Conservation (phyloP, 2,113 vertebrate genomes). For the Chaetorhynchus papuensis region DNA sequence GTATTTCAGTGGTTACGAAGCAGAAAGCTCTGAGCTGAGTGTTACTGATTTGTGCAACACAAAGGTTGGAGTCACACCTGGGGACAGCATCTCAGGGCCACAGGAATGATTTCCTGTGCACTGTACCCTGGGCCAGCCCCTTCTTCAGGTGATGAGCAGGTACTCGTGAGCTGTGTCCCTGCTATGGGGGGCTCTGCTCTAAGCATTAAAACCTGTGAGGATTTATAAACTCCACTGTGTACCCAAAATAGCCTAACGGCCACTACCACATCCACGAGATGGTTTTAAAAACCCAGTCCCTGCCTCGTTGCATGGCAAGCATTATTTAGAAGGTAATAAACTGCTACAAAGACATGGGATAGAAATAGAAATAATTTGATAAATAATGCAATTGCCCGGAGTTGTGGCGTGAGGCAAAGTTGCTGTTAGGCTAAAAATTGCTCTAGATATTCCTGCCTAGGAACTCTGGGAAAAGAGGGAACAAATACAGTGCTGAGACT, state of each 20-base stretch:
- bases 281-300: slow-evolving; percentile 1
- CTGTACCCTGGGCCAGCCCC: accelerated
- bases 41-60: neutral
- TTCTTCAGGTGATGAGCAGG: neutral
- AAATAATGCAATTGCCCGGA: neutral
- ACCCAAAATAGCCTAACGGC: neutral
- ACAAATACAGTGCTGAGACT: neutral
- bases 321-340: slow-evolving; percentile 17
- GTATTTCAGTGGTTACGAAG: accelerated
- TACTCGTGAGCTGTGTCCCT: accelerated
- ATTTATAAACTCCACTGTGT: neutral
- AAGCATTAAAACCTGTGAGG: neutral
- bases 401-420: neutral
- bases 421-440: neutral
- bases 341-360: neutral
- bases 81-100: neutral
- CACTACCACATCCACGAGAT: neutral
- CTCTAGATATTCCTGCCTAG: neutral
- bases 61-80: neutral
- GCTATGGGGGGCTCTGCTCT: neutral
- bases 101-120: neutral
- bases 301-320: neutral
- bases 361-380: slow-evolving; percentile 36
- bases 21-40: neutral
- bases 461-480: neutral